These are phyloP conservation scores for Willisornis vidua DNA, from an alignment of 2,113 vertebrate genomes.

Conservation along the genomic window DNA sequence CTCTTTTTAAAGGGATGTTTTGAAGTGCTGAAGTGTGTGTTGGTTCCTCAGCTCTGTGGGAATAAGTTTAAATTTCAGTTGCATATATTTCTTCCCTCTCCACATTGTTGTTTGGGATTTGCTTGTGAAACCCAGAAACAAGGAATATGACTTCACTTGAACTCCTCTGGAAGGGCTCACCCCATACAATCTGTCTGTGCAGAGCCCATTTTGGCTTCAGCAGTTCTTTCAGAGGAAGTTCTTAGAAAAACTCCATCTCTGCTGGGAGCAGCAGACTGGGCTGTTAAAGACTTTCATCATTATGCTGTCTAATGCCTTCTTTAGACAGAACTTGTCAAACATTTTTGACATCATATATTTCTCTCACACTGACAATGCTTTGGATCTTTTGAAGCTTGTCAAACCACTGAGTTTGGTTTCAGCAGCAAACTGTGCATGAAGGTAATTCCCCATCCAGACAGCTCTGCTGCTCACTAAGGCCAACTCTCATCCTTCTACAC, in stretches of 20 bases:
- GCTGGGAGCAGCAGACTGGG: neutral
- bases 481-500: neutral
- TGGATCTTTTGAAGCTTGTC: neutral
- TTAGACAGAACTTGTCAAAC: neutral
- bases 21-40: neutral
- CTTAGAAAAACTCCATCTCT: neutral
- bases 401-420: neutral
- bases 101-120: neutral
- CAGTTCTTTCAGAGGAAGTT: neutral
- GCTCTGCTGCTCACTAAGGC: neutral
- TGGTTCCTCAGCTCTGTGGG: neutral
- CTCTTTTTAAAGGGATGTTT: neutral
- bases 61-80: neutral
- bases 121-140: neutral
- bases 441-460: neutral
- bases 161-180: neutral
- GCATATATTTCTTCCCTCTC: neutral
- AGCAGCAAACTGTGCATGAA: neutral
- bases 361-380: neutral
- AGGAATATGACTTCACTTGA: accelerated
- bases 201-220: neutral
- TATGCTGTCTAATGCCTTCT: neutral
- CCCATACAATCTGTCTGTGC: neutral
- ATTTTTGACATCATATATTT: neutral
- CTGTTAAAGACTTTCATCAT: neutral